Base-by-base conservation (phyloP, 1,140 invertebrate species). In the Solenopsis fugax region DNA sequence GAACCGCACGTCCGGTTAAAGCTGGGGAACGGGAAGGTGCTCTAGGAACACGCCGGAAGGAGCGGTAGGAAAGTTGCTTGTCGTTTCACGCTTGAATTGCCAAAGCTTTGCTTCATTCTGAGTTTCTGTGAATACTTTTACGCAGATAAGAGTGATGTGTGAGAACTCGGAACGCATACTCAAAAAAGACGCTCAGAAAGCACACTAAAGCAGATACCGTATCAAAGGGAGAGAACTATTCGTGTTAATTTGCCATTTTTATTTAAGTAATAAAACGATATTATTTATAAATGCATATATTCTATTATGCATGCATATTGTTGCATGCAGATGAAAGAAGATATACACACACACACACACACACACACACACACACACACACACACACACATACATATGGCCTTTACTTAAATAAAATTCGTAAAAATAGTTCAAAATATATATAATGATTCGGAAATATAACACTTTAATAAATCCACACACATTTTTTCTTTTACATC, bases 1-100 rank as follows among this genome's bases (percentile, higher is more conserved):
- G 54, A 84, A 64, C 71, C 69, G 54, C 54, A 73, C 54, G 69
- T 60, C 80, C 80, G 69, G 41, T 84, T 60, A 58, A 45, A 60
- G 69, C n/a, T 12, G 80, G 9, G n/a, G 24, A 34, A n/a, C 50
- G 50, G 13, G 24, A 3, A 21, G 18, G 64, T 4, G 18, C 80
- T 73, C 45, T 54, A 24, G 41, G 29, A 60, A 69, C 29, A 72
- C 37, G 56, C 13, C 45, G 69, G 45, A 64, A 73, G 69, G 50
- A 21, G 52, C 18, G 5, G 29, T 16, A 41, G 48, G 21, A 84
- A 60, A 84, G 80, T 84, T 50, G 69, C 24, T 71, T 60, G 34
- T 54, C 80, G 80, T 58, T 60, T 72, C 54, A 73, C 54, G 67
- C 65, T 71, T 56, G 37, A 41, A 81, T 81, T 56, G 78, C 50